Evolutionary conservation across 2,888 invertebrate genomes (phyloP), one percentile per base, ranked within the genome.

Genomic region (Eristalinus aeneus): DNA sequence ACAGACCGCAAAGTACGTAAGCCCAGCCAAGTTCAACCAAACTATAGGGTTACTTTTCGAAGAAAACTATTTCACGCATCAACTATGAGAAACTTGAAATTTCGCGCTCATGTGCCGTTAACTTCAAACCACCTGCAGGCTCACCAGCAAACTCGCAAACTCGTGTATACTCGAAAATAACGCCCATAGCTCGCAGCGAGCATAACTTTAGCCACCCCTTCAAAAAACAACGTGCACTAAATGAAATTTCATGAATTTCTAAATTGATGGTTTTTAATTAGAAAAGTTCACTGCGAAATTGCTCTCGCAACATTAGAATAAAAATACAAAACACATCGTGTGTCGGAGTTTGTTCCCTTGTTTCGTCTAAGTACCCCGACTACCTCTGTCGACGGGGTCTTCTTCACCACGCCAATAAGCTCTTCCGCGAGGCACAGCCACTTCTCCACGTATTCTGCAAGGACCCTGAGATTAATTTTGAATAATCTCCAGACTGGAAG

Each of bases 201-300:
- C 16, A 46, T 16, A 46, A 46, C 46, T 46, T 46, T 46, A n/a
- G 8, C 46, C 46, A n/a, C 46, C 46, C 46, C 16, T 46, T 46
- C 16, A 16, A 16, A 16, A 46, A 46, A 46, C 16, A 46, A 46
- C 46, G 16, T 8, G 16, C 16, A 46, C 46, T 16, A 16, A 8
- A 46, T 46, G 46, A 8, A 46, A 46, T 46, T 46, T 8, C 16
- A 46, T 46, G 46, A 46, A 46, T 46, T 46, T 46, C 46, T 16
- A 46, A 46, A 46, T 16, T 46, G 46, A 46, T 46, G 46, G 8
- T 39, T 64, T 64, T 64, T 64, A 64, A 64, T 64, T 64, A 64
- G 39, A 23, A 64, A 64, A 64, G 36, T 64, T 64, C 23, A 64
- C 22, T 39, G 64, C 6, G 39, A 12, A 22, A 23, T 34, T 64